These are phyloP conservation scores for Sarcoramphus papa DNA, from an alignment of 2,797 vertebrate species.

Conservation along the genomic window DNA sequence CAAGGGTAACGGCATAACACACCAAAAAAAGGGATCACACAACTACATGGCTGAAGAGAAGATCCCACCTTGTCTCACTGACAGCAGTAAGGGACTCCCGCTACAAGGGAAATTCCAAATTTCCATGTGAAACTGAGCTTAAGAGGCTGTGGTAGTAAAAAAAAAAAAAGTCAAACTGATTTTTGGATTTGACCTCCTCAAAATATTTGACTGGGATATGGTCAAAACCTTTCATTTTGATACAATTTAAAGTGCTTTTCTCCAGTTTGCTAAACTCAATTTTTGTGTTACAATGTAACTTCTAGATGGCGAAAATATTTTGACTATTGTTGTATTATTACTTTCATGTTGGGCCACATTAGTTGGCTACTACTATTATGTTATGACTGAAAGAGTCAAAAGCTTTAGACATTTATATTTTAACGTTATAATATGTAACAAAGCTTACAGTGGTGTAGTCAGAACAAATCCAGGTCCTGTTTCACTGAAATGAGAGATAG, in stretches of 20 bases:
- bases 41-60: neutral
- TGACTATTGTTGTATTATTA: neutral
- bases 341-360: neutral
- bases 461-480: neutral
- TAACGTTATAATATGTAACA: rapidly evolving
- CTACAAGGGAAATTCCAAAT: neutral
- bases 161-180: neutral
- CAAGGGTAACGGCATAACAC: neutral
- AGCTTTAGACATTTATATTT: neutral
- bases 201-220: neutral
- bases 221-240: neutral
- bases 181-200: neutral
- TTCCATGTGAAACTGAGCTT: neutral
- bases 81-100: neutral
- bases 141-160: neutral
- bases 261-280: neutral
- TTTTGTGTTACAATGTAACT: neutral
- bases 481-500: neutral
- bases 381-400: neutral
- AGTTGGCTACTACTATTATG: neutral
- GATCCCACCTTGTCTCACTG: neutral
- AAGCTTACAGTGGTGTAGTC: neutral
- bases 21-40: neutral
- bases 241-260: rapidly evolving
- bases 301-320: neutral